Conservation (phyloP, 1,140 invertebrate species). For the Onthophagus taurus region DNA sequence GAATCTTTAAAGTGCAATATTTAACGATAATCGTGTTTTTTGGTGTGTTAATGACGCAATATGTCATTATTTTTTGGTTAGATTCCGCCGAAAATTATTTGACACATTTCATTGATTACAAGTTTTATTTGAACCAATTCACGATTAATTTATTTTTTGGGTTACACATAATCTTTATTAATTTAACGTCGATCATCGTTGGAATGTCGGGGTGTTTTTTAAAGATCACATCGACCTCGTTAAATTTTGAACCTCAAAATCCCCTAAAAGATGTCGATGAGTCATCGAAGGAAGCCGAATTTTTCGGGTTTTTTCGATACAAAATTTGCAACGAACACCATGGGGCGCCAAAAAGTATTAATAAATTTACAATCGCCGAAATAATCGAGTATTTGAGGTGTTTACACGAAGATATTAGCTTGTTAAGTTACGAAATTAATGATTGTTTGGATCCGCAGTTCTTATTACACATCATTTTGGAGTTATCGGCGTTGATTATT, state of each 20-base stretch:
- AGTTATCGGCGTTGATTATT: constrained; percentile 28
- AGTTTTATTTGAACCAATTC: constrained; percentile 20
- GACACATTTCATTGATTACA: constrained; percentile 20
- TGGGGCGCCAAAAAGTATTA: constrained; percentile 6
- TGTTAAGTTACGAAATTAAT: constrained; percentile 28
- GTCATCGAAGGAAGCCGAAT: constrained; percentile 22
- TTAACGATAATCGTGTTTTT: constrained; percentile 14
- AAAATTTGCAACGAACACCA: constrained; percentile 26
- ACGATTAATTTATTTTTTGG: constrained; percentile 21
- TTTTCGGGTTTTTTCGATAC: constrained; percentile 26
- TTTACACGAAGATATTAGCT: constrained; percentile 28
- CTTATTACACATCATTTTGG: constrained; percentile 25
- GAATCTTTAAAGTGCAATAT: constrained; percentile 18
- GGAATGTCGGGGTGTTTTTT: constrained; percentile 29
- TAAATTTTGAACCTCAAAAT: constrained; percentile 26
- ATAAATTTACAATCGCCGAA: constrained; percentile 15
- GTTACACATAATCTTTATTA: constrained; percentile 24
- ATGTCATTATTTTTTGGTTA: constrained; percentile 16
- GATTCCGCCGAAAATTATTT: constrained; percentile 20
- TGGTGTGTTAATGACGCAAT: constrained; percentile 6
- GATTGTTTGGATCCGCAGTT: constrained; percentile 29
- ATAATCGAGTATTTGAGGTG: constrained; percentile 28
- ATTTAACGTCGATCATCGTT: constrained; percentile 19
- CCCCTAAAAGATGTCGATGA: constrained; percentile 26
- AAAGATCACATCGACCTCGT: constrained; percentile 21